These are phyloP conservation scores for Asobara japonica DNA, from an alignment of 1,140 invertebrate species.

Conservation along the genomic window DNA sequence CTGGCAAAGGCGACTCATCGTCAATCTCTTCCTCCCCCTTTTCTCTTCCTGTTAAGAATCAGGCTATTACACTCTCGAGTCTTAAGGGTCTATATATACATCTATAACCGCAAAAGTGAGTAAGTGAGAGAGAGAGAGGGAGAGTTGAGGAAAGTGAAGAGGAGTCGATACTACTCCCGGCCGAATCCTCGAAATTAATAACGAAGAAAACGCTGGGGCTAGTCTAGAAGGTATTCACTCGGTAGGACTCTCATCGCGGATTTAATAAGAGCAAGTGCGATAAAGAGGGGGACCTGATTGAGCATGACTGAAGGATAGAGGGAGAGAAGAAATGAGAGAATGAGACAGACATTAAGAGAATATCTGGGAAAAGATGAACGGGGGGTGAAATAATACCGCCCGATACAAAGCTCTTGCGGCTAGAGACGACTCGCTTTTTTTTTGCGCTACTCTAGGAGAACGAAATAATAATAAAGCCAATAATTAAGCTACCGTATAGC, in stretches of 20 bases:
- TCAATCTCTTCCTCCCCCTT: conserved; percentile 1
- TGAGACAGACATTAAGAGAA: conserved; percentile 16
- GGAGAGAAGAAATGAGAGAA: conserved; percentile 1
- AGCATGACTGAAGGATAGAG: not conserved
- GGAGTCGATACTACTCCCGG: conserved; percentile 24
- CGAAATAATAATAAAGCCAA: conserved; percentile 39
- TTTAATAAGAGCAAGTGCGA: conserved; percentile 39
- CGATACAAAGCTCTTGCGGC: conserved; percentile 10
- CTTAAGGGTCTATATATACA: not conserved
- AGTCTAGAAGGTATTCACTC: conserved; percentile 25
- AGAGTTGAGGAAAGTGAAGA: conserved; percentile 10
- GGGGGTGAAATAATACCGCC: not conserved
- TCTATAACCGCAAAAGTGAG: no score
- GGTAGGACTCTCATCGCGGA: conserved; percentile 34
- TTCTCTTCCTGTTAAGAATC: conserved; percentile 24
- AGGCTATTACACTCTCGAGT: conserved; percentile 26
- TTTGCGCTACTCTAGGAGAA: conserved; percentile 15
- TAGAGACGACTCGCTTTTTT: not conserved
- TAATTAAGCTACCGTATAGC: conserved; percentile 36
- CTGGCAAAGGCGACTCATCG: not conserved
- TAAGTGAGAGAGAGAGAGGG: conserved; percentile 10
- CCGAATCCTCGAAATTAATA: conserved; percentile 37
- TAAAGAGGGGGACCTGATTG: conserved; percentile 5
- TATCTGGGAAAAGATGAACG: not conserved
- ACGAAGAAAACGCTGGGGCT: conserved; percentile 30